Evolutionary conservation across 2,888 invertebrate species (phyloP).

Genomic region (Diarsia brunnea): DNA sequence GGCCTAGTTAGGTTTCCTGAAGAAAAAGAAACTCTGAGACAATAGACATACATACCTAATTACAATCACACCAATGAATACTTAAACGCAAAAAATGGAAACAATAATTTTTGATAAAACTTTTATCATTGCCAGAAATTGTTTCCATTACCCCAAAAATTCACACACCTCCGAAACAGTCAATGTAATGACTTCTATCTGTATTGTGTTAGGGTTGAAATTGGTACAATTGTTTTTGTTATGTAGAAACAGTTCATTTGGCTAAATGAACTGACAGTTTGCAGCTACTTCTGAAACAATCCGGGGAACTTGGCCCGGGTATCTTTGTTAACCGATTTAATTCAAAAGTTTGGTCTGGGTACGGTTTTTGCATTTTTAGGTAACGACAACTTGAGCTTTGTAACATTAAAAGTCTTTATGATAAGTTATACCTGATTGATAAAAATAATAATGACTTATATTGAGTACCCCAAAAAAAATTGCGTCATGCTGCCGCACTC

Average conservation of each 20-base stretch:
- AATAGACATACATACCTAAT: neutral
- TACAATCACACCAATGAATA: neutral
- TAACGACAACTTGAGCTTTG: neutral
- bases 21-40: constrained; percentile 4
- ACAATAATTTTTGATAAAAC: constrained; percentile 18
- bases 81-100: neutral
- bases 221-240: constrained; percentile 42
- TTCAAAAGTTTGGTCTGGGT: constrained; percentile 53
- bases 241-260: constrained; percentile 71
- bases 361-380: constrained; percentile 42
- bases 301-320: constrained; percentile 57
- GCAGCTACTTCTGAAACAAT: constrained; percentile 69
- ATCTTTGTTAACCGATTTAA: constrained; percentile 66
- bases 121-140: constrained; percentile 28
- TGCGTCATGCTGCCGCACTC: too few species aligned
- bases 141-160: constrained; percentile 22
- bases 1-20: constrained; percentile 26
- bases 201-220: constrained; percentile 44
- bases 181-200: constrained; percentile 13
- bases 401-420: constrained; percentile 6
- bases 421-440: too few species aligned
- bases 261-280: constrained; percentile 73
- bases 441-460: too few species aligned
- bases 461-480: too few species aligned
- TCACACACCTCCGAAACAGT: constrained; percentile 24